Evolutionary conservation across 1,140 invertebrate species (phyloP), one percentile per base, ranked within the genome.

Genomic region (Drosophila subpulchrella): DNA sequence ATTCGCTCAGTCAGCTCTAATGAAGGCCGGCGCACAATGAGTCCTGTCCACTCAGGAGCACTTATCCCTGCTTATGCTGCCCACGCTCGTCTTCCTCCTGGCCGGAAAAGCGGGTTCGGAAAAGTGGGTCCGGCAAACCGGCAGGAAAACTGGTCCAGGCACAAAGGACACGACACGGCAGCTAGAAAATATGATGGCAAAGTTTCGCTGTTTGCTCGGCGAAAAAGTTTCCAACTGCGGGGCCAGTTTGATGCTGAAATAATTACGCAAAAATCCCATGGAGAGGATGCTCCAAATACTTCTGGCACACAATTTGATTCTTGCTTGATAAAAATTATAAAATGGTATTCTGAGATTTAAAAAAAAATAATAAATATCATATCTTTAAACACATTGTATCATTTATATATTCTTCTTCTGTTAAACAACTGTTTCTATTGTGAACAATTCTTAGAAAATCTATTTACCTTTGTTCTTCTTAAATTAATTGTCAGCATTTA

Each of bases 1-100:
- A 72, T 72, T 78, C 56, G 75, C 63, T 70, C 63, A 56, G 63
- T 68, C 51, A 60, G 55, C 63, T 72, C 68, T 72, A 72, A 72
- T 71, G 67, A 71, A 71, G 63, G 65, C 62, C 63, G 42, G 42
- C 27, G 42, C 53, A 53, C 59, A 61, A 61, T 39, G 62, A 58
- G 62, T 50, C 27, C 34, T 48, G 41, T 41, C 48, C 53, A 59
- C 51, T 68, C 50, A 71, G 56, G 58, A 70, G 62, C 65, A 78
- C 75, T 77, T 77, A 77, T 70, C 75, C 59, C 74, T 36, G 62
- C 62, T 77, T 78, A 72, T 27, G 68, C 65, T 71, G 50, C 44
- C 67, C 53, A 50, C 51, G 6, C 42, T 7, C 30, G 20, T 17
- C n/a, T 12, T 27, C 15, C 10, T 51, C 56, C 56, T 61, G 27